Conservation (phyloP, 2,888 invertebrate species). For the Pristionchus entomophagus region DNA sequence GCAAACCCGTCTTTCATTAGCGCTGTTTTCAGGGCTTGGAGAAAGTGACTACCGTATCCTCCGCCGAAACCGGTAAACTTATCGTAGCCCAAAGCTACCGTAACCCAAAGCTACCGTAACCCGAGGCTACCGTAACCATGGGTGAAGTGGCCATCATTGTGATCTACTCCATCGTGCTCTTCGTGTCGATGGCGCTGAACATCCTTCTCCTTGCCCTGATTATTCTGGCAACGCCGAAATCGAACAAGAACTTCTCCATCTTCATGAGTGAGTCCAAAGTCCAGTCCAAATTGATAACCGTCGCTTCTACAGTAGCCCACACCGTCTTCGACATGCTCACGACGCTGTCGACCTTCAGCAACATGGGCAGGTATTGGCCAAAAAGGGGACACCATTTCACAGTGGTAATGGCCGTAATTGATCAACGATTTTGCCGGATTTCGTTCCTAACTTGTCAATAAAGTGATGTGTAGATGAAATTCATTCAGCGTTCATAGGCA, state of each 20-base stretch:
- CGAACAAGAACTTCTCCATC: constrained; percentile 12
- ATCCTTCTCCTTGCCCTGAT: background rate
- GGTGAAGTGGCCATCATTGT: background rate
- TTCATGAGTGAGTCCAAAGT: background rate
- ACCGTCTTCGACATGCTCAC: background rate
- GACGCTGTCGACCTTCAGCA: constrained; percentile 1
- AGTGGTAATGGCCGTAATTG: no score
- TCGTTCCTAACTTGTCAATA: no score
- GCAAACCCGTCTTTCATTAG: no score
- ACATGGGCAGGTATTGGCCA: background rate
- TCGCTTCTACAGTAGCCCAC: constrained; percentile 9
- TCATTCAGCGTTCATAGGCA: no score
- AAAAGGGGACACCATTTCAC: no score
- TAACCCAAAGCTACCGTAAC: no score
- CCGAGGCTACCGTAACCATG: background rate
- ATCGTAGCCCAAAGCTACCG: no score
- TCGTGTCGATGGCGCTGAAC: background rate
- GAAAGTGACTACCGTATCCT: no score
- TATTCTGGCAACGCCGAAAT: background rate
- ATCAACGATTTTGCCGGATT: no score
- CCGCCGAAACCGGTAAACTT: no score
- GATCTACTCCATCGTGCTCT: background rate
- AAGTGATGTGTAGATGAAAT: no score
- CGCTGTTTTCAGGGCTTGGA: no score
- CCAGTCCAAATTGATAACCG: background rate